phyloP scores from a whole-genome alignment of 1,140 invertebrate species.

The Halictus rubicundus region DNA sequence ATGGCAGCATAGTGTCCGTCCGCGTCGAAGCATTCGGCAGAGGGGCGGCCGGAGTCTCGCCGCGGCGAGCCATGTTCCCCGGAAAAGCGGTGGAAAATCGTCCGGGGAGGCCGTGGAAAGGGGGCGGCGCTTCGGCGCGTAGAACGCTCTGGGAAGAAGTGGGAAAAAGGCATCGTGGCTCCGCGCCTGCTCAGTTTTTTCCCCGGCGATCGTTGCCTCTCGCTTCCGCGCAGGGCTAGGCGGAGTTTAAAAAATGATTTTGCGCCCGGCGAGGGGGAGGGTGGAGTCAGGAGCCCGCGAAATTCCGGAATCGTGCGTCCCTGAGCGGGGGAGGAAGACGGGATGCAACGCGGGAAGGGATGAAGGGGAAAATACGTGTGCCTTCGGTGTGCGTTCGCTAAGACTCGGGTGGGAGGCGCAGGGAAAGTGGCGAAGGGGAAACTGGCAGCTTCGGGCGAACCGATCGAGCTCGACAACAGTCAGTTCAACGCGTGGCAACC shows the following conservation, averaged over 20 bases:
- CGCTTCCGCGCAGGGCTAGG: constrained; percentile 63
- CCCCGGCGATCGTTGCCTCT: constrained; percentile 46
- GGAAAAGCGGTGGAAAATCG: constrained; percentile 55
- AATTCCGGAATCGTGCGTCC: constrained; percentile 59
- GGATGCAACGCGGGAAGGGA: constrained; percentile 22
- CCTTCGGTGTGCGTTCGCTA: constrained; percentile 7
- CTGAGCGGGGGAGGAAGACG: constrained; percentile 35
- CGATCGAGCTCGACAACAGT: constrained; percentile 68
- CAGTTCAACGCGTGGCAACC: constrained; percentile 74
- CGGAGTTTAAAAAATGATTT: constrained; percentile 73
- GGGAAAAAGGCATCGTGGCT: constrained; percentile 61
- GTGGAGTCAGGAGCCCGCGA: constrained; percentile 53
- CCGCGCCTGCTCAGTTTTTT: constrained; percentile 61
- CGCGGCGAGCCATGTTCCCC: constrained; percentile 35
- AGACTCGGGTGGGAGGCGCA: constrained; percentile 5
- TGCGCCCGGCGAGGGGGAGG: constrained; percentile 47
- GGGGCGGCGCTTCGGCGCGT: constrained; percentile 61
- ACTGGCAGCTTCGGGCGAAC: constrained; percentile 59
- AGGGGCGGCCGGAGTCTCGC: too few relatives aligned
- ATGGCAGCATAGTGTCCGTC: constrained; percentile 11
- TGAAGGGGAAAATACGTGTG: constrained; percentile 51
- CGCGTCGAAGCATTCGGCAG: too few relatives aligned
- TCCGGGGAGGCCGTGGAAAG: constrained; percentile 44
- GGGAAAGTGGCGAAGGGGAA: constrained; percentile 72
- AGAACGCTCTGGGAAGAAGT: constrained; percentile 61